Percentiles rank a stretch among this genome's conserved stretches.
Evolutionary conservation across 1,140 invertebrate species (phyloP).

Genomic region (Penaeus japonicus): DNA sequence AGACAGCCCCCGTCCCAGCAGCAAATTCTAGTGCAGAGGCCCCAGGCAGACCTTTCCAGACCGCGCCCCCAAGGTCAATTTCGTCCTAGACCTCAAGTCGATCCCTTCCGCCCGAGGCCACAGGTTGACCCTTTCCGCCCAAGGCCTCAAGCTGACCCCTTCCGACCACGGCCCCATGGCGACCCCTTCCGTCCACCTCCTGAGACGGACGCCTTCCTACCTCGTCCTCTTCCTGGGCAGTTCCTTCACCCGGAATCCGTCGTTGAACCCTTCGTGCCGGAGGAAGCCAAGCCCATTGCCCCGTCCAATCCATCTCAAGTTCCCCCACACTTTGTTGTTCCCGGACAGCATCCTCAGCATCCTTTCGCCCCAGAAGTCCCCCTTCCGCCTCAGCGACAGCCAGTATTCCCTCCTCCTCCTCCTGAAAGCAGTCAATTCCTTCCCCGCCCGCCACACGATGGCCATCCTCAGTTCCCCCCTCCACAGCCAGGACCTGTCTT

Average conservation of each 20-base stretch:
- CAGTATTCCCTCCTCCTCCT: neutral
- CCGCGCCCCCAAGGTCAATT: too few species aligned
- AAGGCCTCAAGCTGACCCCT: neutral
- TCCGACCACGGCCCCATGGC: neutral
- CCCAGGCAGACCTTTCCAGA: too few species aligned
- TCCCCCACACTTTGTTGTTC: neutral
- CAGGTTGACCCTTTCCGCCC: neutral
- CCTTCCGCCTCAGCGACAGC: neutral
- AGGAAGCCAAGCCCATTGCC: neutral
- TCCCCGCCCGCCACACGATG: neutral
- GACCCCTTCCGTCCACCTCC: neutral
- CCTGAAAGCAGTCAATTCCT: neutral
- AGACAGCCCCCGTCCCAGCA: too few species aligned
- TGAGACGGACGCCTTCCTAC: neutral
- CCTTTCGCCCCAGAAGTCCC: neutral
- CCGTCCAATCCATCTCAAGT: neutral
- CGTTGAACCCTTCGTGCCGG: slow-evolving; percentile 25
- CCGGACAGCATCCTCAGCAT: too few species aligned
- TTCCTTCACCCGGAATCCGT: neutral
- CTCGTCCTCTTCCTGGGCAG: neutral
- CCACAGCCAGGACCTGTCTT: neutral
- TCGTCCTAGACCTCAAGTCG: too few species aligned
- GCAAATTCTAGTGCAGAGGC: too few species aligned
- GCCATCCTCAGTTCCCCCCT: neutral
- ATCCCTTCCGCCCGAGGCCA: neutral